Percentiles rank a stretch among this genome's conserved stretches.
phyloP scores from a whole-genome alignment of 2,888 invertebrate genomes.

The Sisyra terminalis region DNA sequence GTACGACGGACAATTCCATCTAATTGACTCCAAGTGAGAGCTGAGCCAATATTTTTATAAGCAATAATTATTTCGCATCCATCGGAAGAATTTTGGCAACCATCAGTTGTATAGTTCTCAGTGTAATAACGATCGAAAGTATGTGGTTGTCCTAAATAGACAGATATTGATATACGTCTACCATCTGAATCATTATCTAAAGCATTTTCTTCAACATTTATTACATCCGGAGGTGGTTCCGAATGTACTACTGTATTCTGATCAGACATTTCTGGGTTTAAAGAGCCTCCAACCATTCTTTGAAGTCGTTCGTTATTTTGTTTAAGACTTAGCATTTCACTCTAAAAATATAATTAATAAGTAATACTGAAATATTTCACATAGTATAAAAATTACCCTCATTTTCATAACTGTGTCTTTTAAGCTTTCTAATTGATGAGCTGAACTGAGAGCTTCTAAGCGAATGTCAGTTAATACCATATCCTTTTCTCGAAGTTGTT shows the following conservation, averaged over 20 bases:
- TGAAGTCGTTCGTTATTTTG: conserved; percentile 93
- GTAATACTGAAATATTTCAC: background rate
- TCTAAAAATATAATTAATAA: conserved; percentile 34
- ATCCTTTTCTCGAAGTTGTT: conserved; percentile 90
- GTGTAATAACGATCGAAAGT: conserved; percentile 37
- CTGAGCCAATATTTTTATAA: conserved; percentile 76
- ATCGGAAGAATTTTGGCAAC: conserved; percentile 24
- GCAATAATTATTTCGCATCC: conserved; percentile 71
- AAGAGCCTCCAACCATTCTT: conserved; percentile 46
- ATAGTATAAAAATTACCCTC: conserved; percentile 45
- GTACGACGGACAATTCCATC: conserved; percentile 82
- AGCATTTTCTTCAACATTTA: conserved; percentile 5
- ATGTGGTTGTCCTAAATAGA: conserved; percentile 72
- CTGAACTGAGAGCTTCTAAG: conserved; percentile 89
- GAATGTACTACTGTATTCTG: conserved; percentile 24
- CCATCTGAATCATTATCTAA: conserved; percentile 41
- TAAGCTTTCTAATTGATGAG: conserved; percentile 90
- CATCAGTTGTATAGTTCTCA: conserved; percentile 25
- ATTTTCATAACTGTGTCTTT: conserved; percentile 95
- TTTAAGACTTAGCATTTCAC: conserved; percentile 91
- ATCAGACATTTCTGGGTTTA: conserved; percentile 20
- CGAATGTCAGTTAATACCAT: conserved; percentile 90
- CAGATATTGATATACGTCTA: conserved; percentile 74
- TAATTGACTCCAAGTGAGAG: conserved; percentile 88
- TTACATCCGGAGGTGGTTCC: conserved; percentile 22